phyloP scores from a whole-genome alignment of 37 sponge, comb jelly and placozoan species.

The Cliona cf. orientalis region DNA sequence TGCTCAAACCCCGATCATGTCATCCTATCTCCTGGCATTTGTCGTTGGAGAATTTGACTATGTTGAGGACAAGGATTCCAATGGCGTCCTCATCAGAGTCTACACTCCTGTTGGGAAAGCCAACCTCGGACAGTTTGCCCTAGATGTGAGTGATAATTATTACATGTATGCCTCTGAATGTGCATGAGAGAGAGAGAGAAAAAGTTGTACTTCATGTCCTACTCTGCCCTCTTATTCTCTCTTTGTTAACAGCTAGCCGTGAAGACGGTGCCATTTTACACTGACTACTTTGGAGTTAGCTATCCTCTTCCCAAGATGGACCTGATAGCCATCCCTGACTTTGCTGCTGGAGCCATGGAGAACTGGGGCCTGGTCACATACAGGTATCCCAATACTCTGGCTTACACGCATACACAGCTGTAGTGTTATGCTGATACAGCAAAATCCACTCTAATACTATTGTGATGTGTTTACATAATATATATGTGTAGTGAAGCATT shows the following conservation, averaged over 20 bases:
- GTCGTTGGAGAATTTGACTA: slow-evolving; percentile 97
- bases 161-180: not conserved
- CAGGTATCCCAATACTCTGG: too few species aligned
- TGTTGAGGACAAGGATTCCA: slow-evolving; percentile 70
- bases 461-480: not conserved
- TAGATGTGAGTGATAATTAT: slow-evolving; percentile 49
- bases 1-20: slow-evolving; percentile 89
- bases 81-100: slow-evolving; percentile 88
- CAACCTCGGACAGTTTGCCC: slow-evolving; percentile 88
- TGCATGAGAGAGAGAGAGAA: not conserved
- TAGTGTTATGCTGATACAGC: not conserved
- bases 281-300: slow-evolving; percentile 80
- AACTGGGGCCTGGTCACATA: slow-evolving; percentile 96
- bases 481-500: not conserved
- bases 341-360: slow-evolving; percentile 95
- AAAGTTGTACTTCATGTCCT: not conserved
- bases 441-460: not conserved
- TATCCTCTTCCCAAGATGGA: slow-evolving; percentile 96
- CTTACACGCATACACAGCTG: not conserved
- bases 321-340: slow-evolving; percentile 95
- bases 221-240: not conserved
- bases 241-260: slow-evolving; percentile 63
- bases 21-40: slow-evolving; percentile 90
- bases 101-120: slow-evolving; percentile 93
- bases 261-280: slow-evolving; percentile 95